Percentiles rank a stretch among this genome's conserved stretches.
These are phyloP conservation scores for Aphodius granarius DNA, from an alignment of 2,888 invertebrate genomes.

Conservation along the genomic window DNA sequence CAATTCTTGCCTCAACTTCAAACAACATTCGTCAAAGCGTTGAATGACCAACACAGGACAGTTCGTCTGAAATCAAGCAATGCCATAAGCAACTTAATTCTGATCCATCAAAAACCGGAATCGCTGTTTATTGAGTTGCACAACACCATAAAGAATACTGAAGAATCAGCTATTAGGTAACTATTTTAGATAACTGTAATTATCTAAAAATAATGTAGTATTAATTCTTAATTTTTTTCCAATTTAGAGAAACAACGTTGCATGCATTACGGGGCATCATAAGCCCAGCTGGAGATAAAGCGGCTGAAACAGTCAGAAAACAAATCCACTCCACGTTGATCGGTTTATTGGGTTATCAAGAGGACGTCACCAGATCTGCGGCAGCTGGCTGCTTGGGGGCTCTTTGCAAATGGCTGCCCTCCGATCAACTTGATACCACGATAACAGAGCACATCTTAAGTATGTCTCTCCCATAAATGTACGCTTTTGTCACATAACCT, in stretches of 20 bases:
- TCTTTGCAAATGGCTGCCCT: constrained; percentile 72
- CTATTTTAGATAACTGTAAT: neutral
- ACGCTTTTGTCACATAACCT: too few relatives aligned
- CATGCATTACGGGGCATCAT: constrained; percentile 88
- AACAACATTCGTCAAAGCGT: constrained; percentile 95
- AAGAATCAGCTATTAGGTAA: constrained; percentile 73
- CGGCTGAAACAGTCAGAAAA: constrained; percentile 79
- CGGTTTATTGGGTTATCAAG: constrained; percentile 69
- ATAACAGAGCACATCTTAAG: constrained; percentile 75
- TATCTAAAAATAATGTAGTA: neutral
- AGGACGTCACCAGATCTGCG: constrained; percentile 79
- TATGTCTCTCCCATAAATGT: too few relatives aligned
- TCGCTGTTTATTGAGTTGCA: constrained; percentile 93
- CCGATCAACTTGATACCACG: constrained; percentile 73
- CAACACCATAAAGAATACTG: constrained; percentile 78
- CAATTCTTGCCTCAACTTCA: constrained; percentile 98
- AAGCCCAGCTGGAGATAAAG: constrained; percentile 83
- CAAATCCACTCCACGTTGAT: constrained; percentile 71
- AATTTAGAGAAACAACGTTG: constrained; percentile 82
- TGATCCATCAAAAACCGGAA: constrained; percentile 92
- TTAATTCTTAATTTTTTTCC: constrained; percentile 2
- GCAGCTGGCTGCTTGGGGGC: constrained; percentile 92
- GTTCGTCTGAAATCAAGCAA: constrained; percentile 88
- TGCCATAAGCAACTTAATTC: constrained; percentile 84
- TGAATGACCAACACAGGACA: constrained; percentile 84